Conservation (phyloP, 2,113 vertebrate genomes). For the Calyptommatus sinebrachiatus region DNA sequence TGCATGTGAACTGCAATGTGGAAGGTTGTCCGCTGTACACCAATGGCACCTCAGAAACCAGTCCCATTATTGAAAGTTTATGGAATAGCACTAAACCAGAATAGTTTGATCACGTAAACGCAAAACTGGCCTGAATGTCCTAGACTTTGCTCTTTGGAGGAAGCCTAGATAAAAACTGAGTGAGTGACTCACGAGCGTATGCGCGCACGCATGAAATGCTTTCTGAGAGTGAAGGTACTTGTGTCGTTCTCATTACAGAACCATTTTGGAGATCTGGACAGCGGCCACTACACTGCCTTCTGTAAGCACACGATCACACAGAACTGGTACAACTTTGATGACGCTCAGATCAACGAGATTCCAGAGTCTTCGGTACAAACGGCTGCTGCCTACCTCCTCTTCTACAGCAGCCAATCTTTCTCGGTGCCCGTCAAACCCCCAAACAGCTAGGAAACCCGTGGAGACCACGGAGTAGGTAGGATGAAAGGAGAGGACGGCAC, state of each 20-base stretch:
- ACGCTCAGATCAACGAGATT: conserved; percentile 70
- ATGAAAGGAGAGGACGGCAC: no score
- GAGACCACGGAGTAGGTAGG: neutral
- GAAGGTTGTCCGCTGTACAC: no score
- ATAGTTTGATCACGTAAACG: no score
- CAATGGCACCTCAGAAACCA: no score
- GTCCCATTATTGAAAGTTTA: no score
- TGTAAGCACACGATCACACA: conserved; percentile 72
- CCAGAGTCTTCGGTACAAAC: conserved; percentile 73
- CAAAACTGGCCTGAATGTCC: no score
- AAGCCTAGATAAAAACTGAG: no score
- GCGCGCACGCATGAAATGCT: fast-evolving
- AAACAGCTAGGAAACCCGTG: conserved; percentile 33
- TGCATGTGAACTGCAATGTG: no score
- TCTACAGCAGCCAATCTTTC: conserved; percentile 76
- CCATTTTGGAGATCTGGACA: conserved; percentile 81
- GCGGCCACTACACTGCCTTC: conserved; percentile 86
- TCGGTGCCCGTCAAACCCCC: conserved; percentile 47
- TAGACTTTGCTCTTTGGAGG: no score
- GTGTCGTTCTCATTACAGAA: conserved; percentile 68
- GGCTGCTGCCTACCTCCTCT: conserved; percentile 78
- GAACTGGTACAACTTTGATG: conserved; percentile 82
- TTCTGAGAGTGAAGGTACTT: neutral
- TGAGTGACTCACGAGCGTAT: neutral
- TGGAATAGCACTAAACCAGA: no score